Evolutionary conservation across 2,797 vertebrate genomes (phyloP), one percentile per base, ranked within the genome.

Genomic region (Phoxinus dragarum): DNA sequence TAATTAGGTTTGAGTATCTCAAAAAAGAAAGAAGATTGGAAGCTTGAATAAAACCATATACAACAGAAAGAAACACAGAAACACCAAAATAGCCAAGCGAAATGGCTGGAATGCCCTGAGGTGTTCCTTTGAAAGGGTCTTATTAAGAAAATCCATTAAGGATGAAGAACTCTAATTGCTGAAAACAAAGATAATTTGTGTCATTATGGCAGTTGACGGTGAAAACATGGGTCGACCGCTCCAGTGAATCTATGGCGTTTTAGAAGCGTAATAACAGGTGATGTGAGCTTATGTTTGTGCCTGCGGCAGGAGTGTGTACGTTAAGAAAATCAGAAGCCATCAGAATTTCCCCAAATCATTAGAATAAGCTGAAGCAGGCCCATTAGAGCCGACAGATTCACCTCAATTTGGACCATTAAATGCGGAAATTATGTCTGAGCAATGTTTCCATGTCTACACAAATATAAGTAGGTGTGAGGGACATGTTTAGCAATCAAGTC

Each of bases 1-100:
- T 94, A 94, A 95, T 95, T 94, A 93, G 88, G 67, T 86, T 83
- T 81, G 83, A 73, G 78, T 76, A 69, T 84, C 80, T 75, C 31
- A 42, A 69, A 77, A 84, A 87, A 77, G 42, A 81, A 74, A 56
- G 47, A 23, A 40, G 72, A 91, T 89, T 91, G 92, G 92, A 88
- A 93, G 88, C 91, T 90, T 88, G 83, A 89, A 83, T 86, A 89
- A 90, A 89, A 91, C 31, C 47, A 66, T 38, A 27, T 38, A 76
- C 4, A 71, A 44, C 27, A 31, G 12, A 40, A 66, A 64, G 17
- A 61, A 61, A 11, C 31, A 90, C 86, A 89, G 79, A 90, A 92
- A 92, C 89, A 88, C 86, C 49, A 69, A 88, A 89, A 78, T 6
- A 38, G 47, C 23, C 54, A 76, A 17, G 68, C 1, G 1, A 27